Conservation (phyloP, 1,140 invertebrate species). For the Brachionus rotundiformis region DNA sequence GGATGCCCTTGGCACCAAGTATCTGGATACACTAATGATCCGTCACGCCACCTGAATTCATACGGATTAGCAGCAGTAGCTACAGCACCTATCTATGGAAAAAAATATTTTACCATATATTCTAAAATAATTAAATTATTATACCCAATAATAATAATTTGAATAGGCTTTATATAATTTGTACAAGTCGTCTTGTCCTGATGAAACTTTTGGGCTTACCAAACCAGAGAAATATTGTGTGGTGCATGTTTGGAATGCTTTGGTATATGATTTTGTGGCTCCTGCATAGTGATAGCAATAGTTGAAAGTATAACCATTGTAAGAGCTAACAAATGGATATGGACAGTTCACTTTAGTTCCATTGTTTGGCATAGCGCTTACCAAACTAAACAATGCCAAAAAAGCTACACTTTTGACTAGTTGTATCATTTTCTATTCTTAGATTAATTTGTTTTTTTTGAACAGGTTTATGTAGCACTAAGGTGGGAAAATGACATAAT, state of each 20-base stretch:
- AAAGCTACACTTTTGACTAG: background rate
- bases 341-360: background rate
- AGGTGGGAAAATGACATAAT: slow-evolving; percentile 18
- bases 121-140: background rate
- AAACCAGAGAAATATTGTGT: background rate
- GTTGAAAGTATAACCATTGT: slow-evolving; percentile 39
- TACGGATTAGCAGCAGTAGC: slow-evolving; percentile 13
- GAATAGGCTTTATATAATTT: slow-evolving; percentile 50
- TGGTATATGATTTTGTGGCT: background rate
- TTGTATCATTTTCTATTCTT: background rate
- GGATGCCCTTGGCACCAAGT: slow-evolving; percentile 38
- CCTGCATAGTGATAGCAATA: slow-evolving; percentile 45
- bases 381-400: background rate
- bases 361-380: background rate
- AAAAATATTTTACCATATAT: background rate
- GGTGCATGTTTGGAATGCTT: slow-evolving; percentile 19
- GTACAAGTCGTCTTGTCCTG: slow-evolving; percentile 14
- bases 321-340: slow-evolving; percentile 7
- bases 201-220: slow-evolving; percentile 23
- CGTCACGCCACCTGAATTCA: slow-evolving; percentile 23
- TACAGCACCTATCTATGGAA: slow-evolving; percentile 21
- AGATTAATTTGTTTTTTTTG: background rate
- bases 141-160: slow-evolving; percentile 50
- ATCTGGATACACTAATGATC: background rate
- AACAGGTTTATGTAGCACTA: slow-evolving; percentile 8